phyloP scores from a whole-genome alignment of 2,797 vertebrate species.

The Ctenochaetus hawaiiensis region DNA sequence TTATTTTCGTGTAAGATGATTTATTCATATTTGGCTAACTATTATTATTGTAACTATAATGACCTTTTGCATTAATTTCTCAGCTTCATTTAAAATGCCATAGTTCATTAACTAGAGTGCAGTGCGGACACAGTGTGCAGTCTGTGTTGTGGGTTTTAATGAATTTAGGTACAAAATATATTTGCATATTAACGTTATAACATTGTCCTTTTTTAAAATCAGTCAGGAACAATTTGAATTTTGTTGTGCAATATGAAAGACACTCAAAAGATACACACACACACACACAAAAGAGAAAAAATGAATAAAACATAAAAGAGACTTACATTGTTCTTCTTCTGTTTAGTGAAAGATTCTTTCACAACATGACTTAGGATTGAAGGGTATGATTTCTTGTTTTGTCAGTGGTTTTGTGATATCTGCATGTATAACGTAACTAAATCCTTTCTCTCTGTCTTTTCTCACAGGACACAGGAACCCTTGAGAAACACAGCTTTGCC shows the following conservation, averaged over 20 bases:
- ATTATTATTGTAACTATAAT: background rate
- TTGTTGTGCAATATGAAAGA: background rate
- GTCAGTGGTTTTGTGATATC: background rate
- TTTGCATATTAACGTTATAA: background rate
- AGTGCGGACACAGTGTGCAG: slow-evolving; percentile 1
- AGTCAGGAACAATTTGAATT: background rate
- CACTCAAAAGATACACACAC: background rate
- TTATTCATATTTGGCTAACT: background rate
- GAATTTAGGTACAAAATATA: background rate
- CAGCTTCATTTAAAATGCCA: background rate
- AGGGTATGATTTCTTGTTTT: background rate
- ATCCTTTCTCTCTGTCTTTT: background rate
- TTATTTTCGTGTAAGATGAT: background rate
- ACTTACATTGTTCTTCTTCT: background rate
- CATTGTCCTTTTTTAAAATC: background rate
- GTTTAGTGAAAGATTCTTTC: background rate
- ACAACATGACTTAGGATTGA: background rate
- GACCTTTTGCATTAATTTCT: background rate
- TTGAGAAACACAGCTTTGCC: slow-evolving; percentile 96
- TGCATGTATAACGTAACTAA: background rate
- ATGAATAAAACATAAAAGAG: background rate
- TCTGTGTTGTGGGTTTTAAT: background rate
- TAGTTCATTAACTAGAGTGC: background rate
- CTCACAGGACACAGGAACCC: slow-evolving; percentile 87
- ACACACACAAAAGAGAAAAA: background rate